A percentile compares a stretch with the other conserved stretches of the same genome.
Conservation (phyloP, 2,113 vertebrate species). For the Pterocles gutturalis region DNA sequence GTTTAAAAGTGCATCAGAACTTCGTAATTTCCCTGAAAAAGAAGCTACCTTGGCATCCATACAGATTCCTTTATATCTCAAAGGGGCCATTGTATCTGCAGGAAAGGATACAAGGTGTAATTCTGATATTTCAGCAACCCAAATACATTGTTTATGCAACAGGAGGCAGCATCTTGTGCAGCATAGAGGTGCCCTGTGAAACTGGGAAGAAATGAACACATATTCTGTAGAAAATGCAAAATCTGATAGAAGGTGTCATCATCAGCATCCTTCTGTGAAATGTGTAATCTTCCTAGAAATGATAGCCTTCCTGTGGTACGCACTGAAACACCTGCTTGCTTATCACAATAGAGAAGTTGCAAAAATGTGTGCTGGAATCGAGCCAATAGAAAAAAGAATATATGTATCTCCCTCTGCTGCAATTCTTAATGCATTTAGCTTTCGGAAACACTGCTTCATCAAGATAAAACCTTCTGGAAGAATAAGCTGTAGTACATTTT, state of each 20-base stretch:
- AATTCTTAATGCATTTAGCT: background rate
- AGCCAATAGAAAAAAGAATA: background rate
- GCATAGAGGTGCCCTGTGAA: background rate
- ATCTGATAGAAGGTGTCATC: background rate
- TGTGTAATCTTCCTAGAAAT: background rate
- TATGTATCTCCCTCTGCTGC: background rate
- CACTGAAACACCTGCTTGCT: background rate
- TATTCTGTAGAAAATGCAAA: background rate
- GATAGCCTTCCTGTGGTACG: no score
- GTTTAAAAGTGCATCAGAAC: background rate
- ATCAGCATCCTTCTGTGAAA: background rate
- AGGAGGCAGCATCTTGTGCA: background rate
- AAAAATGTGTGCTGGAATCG: background rate
- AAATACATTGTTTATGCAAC: background rate
- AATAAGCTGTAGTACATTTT: background rate
- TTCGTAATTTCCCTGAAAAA: background rate
- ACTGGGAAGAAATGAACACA: background rate
- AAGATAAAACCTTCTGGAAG: background rate
- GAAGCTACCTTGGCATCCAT: background rate
- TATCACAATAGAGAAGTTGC: background rate
- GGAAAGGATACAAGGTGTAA: background rate
- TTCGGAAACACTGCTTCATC: background rate
- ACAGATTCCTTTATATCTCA: background rate
- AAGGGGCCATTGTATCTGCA: background rate
- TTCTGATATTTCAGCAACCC: background rate